A percentile compares a stretch with the other conserved stretches of the same genome.
phyloP scores from a whole-genome alignment of 2,113 vertebrate genomes.

The Phyllopteryx taeniolatus region DNA sequence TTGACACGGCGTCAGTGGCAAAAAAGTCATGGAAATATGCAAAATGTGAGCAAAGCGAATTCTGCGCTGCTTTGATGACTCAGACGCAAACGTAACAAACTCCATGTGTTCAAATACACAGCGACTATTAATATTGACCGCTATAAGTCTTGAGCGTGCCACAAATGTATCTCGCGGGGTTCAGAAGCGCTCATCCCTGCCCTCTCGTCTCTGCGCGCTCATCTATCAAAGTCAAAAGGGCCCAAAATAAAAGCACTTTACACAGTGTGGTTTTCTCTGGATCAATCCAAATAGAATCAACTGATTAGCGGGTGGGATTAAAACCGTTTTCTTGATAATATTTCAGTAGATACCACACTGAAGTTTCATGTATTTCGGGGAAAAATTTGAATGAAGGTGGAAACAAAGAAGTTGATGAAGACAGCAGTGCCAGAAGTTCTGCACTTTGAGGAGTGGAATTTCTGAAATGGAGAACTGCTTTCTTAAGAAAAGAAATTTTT shows the following conservation, averaged over 20 bases:
- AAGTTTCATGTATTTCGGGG: background rate
- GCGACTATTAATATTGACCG: slow-evolving; percentile 35
- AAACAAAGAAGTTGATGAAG: background rate
- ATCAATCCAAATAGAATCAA: slow-evolving; percentile 1
- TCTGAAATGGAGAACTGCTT: no score
- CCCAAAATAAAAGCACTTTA: background rate
- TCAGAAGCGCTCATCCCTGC: background rate
- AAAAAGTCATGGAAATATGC: slow-evolving; percentile 34
- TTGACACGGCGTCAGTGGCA: slow-evolving; percentile 31
- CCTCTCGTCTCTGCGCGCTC: background rate
- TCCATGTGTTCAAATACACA: slow-evolving; percentile 37
- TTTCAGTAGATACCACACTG: background rate
- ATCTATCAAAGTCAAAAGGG: slow-evolving; percentile 15
- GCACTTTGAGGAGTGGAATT: no score
- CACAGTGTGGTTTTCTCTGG: background rate
- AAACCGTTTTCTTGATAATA: background rate
- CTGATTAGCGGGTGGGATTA: background rate
- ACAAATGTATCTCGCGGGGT: slow-evolving; percentile 10
- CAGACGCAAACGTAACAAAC: slow-evolving; percentile 26
- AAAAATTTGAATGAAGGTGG: background rate
- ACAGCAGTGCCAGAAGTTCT: background rate
- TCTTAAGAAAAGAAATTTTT: no score
- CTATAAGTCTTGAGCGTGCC: slow-evolving; percentile 35
- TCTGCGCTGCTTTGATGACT: slow-evolving; percentile 28
- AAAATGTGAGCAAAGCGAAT: slow-evolving; percentile 13